These are phyloP conservation scores for Stenichneumon culpator DNA, from an alignment of 2,888 invertebrate genomes.

Conservation along the genomic window DNA sequence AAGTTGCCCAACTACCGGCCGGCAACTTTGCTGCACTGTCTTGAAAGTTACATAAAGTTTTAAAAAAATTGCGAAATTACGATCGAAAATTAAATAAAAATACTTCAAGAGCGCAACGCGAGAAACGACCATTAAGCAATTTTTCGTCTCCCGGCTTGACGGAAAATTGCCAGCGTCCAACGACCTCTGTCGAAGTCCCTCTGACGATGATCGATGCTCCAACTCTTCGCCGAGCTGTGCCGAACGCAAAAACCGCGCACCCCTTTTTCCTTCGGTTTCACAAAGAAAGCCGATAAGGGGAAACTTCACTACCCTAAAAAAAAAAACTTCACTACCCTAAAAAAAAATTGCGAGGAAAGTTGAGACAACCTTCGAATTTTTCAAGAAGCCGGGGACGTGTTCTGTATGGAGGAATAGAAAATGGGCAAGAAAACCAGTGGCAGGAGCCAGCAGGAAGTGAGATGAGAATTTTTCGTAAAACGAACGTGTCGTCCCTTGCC, in stretches of 20 bases:
- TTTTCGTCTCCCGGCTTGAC: slow-evolving; percentile 18
- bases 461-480: slow-evolving; percentile 49
- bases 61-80: background rate
- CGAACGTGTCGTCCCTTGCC: slow-evolving; percentile 30
- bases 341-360: background rate
- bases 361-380: slow-evolving; percentile 36
- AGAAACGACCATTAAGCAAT: slow-evolving; percentile 9
- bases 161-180: slow-evolving; percentile 47
- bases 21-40: background rate
- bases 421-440: background rate
- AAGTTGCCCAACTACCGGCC: background rate
- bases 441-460: background rate
- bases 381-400: slow-evolving; percentile 2
- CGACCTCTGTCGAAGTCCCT: background rate
- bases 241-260: background rate
- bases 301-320: background rate
- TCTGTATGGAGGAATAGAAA: background rate
- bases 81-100: background rate
- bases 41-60: background rate
- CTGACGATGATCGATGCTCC: slow-evolving; percentile 58
- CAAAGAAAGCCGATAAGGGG: slow-evolving; percentile 7
- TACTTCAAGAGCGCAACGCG: background rate
- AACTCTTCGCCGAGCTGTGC: slow-evolving; percentile 2
- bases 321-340: background rate
- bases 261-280: slow-evolving; percentile 4